These are phyloP conservation scores for Hydrozoanthus gracilis DNA, from an alignment of 92 coral and sea anemone genomes.

Conservation along the genomic window DNA sequence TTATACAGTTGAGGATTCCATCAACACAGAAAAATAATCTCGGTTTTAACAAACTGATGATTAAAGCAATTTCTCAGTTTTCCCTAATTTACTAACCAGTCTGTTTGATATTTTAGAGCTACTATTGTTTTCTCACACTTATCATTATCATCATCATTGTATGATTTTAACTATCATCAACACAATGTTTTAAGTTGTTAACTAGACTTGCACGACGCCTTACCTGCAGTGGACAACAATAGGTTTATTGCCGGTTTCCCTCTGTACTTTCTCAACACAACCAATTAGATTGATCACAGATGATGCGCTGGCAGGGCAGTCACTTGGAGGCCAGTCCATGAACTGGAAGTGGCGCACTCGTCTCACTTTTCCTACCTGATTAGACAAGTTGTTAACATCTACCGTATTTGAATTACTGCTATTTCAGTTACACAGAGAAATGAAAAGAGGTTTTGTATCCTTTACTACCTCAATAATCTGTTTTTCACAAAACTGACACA, in stretches of 20 bases:
- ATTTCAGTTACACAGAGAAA: neutral
- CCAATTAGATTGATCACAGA: constrained; percentile 20
- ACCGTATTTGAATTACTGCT: neutral
- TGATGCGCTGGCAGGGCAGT: neutral
- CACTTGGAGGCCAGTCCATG: constrained; percentile 17
- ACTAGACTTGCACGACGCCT: too few relatives aligned
- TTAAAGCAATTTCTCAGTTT: too few relatives aligned
- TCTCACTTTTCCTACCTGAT: constrained; percentile 14
- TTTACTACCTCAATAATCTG: too few relatives aligned
- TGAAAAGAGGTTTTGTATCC: too few relatives aligned
- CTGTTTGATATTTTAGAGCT: neutral
- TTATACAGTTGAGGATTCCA: too few relatives aligned
- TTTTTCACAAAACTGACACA: too few relatives aligned
- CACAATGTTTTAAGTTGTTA: neutral
- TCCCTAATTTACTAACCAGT: too few relatives aligned
- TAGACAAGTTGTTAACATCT: neutral
- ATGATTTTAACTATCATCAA: too few relatives aligned
- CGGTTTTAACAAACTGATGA: too few relatives aligned
- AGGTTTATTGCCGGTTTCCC: constrained; percentile 24
- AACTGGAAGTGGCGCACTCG: constrained; percentile 14
- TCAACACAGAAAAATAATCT: too few relatives aligned
- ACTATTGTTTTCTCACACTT: neutral
- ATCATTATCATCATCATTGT: too few relatives aligned
- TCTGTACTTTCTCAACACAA: constrained; percentile 14
- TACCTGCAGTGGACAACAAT: constrained; percentile 38